Conservation (phyloP, 2,797 vertebrate species). For the Mus spretus region DNA sequence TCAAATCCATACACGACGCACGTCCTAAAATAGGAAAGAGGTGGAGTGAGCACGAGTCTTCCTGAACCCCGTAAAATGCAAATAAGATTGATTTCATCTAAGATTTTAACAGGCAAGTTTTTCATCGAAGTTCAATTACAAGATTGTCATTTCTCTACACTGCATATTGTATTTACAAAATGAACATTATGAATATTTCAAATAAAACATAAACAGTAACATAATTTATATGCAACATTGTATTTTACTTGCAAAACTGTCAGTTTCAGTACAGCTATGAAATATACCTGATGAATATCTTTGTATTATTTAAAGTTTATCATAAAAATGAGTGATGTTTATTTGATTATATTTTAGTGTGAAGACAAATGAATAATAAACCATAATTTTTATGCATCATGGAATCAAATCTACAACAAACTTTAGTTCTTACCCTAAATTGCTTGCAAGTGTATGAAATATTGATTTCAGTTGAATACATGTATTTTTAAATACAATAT, state of each 20-base stretch:
- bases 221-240: slow-evolving; percentile 82
- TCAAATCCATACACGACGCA: slow-evolving; percentile 63
- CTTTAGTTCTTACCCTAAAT: slow-evolving; percentile 55
- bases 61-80: slow-evolving; percentile 67
- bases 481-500: slow-evolving; percentile 49
- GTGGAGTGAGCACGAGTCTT: slow-evolving; percentile 70
- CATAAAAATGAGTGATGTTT: slow-evolving; percentile 78
- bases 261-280: slow-evolving; percentile 72
- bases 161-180: slow-evolving; percentile 84
- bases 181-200: slow-evolving; percentile 85
- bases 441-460: slow-evolving; percentile 53
- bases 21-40: slow-evolving; percentile 65
- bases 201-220: slow-evolving; percentile 81
- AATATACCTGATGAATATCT: slow-evolving; percentile 76
- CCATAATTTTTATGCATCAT: slow-evolving; percentile 58
- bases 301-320: slow-evolving; percentile 83
- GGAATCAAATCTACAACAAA: slow-evolving; percentile 62
- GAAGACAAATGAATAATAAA: slow-evolving; percentile 79
- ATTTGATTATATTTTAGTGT: slow-evolving; percentile 78
- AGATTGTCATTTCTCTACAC: slow-evolving; percentile 81
- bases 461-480: slow-evolving; percentile 61
- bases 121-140: slow-evolving; percentile 81
- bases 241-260: slow-evolving; percentile 83
- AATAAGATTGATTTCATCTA: slow-evolving; percentile 78
- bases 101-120: slow-evolving; percentile 80